Evolutionary conservation across 1,140 invertebrate species (phyloP), one percentile per base, ranked within the genome.

Genomic region (Diorhabda carinulata): DNA sequence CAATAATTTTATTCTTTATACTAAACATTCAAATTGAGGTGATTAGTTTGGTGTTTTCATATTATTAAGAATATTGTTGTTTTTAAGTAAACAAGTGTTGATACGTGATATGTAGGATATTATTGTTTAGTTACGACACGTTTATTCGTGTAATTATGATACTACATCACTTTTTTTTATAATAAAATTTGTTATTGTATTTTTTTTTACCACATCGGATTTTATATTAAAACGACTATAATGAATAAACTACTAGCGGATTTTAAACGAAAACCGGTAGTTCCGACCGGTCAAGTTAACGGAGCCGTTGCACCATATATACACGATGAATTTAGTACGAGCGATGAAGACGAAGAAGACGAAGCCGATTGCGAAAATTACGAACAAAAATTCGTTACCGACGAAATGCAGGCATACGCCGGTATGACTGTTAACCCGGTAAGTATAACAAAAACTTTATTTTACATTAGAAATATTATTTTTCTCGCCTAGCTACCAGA

Each of bases 301-400:
- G 72, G 72, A 10, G 58, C 61, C 5, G 57, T 71, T 10, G 61
- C 43, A 9, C 25, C 41, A 10, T 2, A 2, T 41, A 44, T 40
- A 10, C 66, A 71, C 43, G 52, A 64, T 42, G 59, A 68, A 43
- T 70, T 66, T 65, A 45, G 10, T 58, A 70, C 70, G 47, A 58
- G 57, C 7, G 66, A 66, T 41, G 66, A 68, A 58, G 67, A 71
- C 7, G 72, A 71, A 3, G 9, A 40, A 6, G 45, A 67, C 9
- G 43, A 67, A 42, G 41, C 47, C 42, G 25, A 25, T 25, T 25
- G 25, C 25, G 52, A 52, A 9, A 41, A 25, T 57, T 75, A 75
- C 57, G 72, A 73, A 68, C 68, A 75, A 61, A 61, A 70, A 45
- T 75, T 66, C 60, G 74, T 75, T 4, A 57, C 62, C 42, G 43